Conservation (phyloP, 2,113 vertebrate species). For the Connochaetes taurinus region DNA sequence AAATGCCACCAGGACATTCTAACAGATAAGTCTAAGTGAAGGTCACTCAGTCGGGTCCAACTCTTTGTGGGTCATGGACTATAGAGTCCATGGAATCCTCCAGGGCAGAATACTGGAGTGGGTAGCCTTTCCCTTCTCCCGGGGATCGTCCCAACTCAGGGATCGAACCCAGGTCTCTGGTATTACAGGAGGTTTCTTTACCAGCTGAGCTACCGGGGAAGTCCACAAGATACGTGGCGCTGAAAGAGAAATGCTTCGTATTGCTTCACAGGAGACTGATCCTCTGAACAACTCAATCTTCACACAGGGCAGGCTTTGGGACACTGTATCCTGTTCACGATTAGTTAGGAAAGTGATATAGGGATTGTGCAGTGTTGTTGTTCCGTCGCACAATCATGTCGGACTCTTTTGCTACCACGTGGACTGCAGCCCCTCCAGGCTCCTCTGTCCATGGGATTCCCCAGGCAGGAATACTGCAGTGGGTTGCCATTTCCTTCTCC, state of each 20-base stretch:
- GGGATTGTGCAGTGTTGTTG: rapidly evolving
- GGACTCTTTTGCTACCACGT: rapidly evolving
- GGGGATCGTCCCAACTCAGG: neutral
- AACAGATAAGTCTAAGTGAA: neutral
- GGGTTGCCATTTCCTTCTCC: neutral
- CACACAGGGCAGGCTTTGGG: neutral
- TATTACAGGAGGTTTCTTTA: neutral
- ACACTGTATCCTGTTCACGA: neutral
- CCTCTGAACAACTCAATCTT: neutral
- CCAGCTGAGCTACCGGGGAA: neutral
- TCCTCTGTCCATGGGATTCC: neutral
- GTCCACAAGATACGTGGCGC: too few relatives aligned
- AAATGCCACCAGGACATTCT: neutral
- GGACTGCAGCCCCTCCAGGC: neutral
- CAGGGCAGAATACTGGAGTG: neutral
- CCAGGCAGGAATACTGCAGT: neutral
- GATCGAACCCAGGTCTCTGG: neutral
- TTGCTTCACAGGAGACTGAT: neutral
- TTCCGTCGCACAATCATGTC: rapidly evolving
- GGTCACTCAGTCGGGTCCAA: rapidly evolving
- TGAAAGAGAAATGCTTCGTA: neutral
- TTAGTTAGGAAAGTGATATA: neutral
- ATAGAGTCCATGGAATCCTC: neutral
- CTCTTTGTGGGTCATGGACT: neutral
- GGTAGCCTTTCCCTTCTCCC: too few relatives aligned